These are phyloP conservation scores for Neoitamus cyanurus DNA, from an alignment of 2,888 invertebrate genomes.

Conservation along the genomic window DNA sequence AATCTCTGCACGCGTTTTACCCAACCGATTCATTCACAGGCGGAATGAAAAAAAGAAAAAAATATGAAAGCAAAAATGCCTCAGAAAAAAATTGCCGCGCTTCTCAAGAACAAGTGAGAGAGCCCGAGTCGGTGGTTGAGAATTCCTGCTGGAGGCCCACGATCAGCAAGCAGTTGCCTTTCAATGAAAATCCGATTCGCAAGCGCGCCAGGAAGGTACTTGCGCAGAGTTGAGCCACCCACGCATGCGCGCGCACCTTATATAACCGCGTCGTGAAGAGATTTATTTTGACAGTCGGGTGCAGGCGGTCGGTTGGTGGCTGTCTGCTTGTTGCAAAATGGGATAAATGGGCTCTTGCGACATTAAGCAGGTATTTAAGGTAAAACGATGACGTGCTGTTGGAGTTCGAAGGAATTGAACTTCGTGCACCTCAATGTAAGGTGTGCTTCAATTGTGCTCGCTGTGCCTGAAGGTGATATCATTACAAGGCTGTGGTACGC, in stretches of 20 bases:
- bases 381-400: not conserved
- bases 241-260: not conserved
- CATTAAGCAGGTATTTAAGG: not conserved
- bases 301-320: not conserved
- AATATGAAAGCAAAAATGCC: too few relatives aligned
- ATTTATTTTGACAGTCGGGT: not conserved
- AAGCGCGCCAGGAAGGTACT: not conserved
- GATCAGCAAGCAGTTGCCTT: not conserved
- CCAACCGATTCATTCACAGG: not conserved
- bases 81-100: not conserved
- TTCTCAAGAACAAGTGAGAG: not conserved
- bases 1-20: not conserved
- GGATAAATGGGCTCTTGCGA: not conserved
- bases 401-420: not conserved
- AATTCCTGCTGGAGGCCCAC: not conserved
- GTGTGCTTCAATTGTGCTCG: not conserved
- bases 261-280: not conserved
- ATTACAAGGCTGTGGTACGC: not conserved
- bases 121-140: not conserved
- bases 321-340: not conserved
- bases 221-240: not conserved
- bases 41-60: not conserved
- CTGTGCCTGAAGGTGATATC: not conserved
- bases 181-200: not conserved
- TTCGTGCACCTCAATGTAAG: not conserved